Evolutionary conservation across 2,113 vertebrate genomes (phyloP).

Genomic region (Pseudonaja textilis): DNA sequence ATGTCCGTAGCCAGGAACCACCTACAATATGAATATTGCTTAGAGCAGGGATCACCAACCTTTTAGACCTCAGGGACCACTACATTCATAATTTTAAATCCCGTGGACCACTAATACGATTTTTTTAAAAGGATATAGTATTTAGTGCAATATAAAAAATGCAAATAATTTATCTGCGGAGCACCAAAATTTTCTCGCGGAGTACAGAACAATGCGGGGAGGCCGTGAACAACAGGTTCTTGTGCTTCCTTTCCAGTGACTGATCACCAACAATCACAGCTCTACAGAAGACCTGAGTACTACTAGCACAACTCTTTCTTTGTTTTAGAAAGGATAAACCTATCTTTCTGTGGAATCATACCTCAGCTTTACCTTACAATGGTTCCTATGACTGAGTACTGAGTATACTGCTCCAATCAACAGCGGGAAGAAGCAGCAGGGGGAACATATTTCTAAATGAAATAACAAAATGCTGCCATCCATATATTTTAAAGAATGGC

Average conservation of each 20-base stretch:
- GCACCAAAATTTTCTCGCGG: too few relatives aligned
- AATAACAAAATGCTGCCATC: background rate
- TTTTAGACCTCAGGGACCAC: too few relatives aligned
- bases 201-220: too few relatives aligned
- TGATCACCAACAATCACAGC: too few relatives aligned
- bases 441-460: background rate
- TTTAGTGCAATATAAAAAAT: too few relatives aligned
- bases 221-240: background rate
- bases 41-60: too few relatives aligned
- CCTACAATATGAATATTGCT: constrained; percentile 61
- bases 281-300: background rate
- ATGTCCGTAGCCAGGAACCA: constrained; percentile 92
- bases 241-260: background rate
- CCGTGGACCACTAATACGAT: too few relatives aligned
- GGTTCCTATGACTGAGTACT: background rate
- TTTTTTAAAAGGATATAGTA: too few relatives aligned
- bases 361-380: background rate
- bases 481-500: background rate
- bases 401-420: background rate
- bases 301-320: background rate
- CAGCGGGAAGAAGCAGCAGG: background rate
- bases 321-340: background rate
- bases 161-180: too few relatives aligned
- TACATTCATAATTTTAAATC: too few relatives aligned
- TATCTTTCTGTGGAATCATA: background rate